Evolutionary conservation across 2,113 vertebrate species (phyloP), one percentile per base, ranked within the genome.

Genomic region (Globicephala melas): DNA sequence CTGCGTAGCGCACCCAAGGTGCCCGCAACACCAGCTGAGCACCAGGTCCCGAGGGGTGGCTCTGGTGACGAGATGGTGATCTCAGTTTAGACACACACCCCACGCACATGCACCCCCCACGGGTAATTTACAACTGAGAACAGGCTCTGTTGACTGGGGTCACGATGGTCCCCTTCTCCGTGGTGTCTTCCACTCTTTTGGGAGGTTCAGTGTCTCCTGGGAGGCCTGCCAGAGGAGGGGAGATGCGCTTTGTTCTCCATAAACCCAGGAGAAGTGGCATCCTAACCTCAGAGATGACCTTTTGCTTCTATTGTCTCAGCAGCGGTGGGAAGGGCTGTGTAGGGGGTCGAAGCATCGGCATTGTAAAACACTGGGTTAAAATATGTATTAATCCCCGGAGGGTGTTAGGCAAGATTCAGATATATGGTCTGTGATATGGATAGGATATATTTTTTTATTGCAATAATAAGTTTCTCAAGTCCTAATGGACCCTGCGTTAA

Each of bases 371-470:
- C 83, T 80, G 50, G 79, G 8, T 74, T 97, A 97, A 98, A 97
- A 95, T 95, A 96, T 82, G 94, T 96, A 76, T 96, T 95, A 82
- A 47, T 91, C n/a, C 89, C 94, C 3, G 3, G 87, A 84, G 86
- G 88, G 41, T 96, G 86, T 94, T 98, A 97, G 95, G 60, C 81
- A 38, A 96, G 91, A 95, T 87, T 95, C 94, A 97, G 97, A 92
- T 97, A 91, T 77, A 94, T 91, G 21, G 5, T 89, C 81, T 91
- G 91, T 26, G 94, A 97, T 95, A 94, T 5, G 7, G 94, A 86
- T 94, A 95, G 94, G 58, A 92, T 71, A 92, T 92, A 73, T 97
- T 97, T 98, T 96, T 98, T 97, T 98, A 95, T 97, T 94, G 96
- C 97, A 97, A 93, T 50, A 95, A 88, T 88, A 96, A 96, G 91